Conservation (phyloP, 2,797 vertebrate species). For the Nyctalus aviator region DNA sequence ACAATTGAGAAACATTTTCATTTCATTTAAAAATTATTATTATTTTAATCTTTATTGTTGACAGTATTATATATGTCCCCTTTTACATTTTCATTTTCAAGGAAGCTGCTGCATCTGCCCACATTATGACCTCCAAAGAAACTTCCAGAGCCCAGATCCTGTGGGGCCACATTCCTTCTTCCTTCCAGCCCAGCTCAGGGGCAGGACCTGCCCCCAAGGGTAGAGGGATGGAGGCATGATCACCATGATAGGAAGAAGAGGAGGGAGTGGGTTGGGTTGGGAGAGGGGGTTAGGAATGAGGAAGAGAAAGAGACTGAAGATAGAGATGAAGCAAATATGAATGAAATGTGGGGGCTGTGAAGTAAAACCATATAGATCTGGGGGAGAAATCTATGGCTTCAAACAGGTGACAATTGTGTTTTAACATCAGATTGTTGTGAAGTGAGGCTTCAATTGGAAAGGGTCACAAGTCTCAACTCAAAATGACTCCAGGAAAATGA, state of each 20-base stretch:
- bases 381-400: not conserved
- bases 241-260: not conserved
- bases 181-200: not conserved
- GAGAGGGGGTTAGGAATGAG: too few species aligned
- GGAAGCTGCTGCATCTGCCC: not conserved
- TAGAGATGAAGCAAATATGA: not conserved
- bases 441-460: constrained; percentile 37
- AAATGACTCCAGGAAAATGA: constrained; percentile 1
- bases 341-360: not conserved
- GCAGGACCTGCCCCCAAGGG: not conserved
- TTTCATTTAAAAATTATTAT: too few species aligned
- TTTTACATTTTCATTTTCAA: constrained; percentile 28
- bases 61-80: too few species aligned
- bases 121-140: not conserved
- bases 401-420: not conserved
- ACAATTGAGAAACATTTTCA: too few species aligned
- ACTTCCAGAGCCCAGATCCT: not conserved
- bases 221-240: not conserved
- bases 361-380: not conserved
- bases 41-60: too few species aligned
- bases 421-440: constrained; percentile 20
- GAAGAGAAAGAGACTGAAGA: not conserved
- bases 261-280: not conserved
- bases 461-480: not conserved
- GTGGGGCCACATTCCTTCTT: not conserved